Conservation (phyloP, 2,888 invertebrate species). For the Campaea margaritaria region DNA sequence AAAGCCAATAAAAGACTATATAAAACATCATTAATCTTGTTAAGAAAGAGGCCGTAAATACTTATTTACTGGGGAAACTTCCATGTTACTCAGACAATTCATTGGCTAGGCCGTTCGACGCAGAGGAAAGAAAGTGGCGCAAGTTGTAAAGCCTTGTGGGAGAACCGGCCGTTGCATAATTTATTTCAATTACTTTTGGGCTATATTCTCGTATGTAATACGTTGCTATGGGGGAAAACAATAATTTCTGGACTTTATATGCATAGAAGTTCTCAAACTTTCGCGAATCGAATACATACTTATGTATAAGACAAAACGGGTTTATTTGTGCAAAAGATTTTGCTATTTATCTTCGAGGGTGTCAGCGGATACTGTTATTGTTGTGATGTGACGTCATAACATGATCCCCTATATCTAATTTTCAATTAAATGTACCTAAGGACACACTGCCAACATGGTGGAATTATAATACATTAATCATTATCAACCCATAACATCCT, state of each 20-base stretch:
- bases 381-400: too few species aligned
- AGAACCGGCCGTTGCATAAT: slow-evolving; percentile 17
- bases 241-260: background rate
- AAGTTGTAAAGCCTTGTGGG: slow-evolving; percentile 17
- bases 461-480: too few species aligned
- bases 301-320: too few species aligned
- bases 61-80: slow-evolving; percentile 11
- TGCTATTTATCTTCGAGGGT: too few species aligned
- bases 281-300: background rate
- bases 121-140: slow-evolving; percentile 16
- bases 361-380: too few species aligned
- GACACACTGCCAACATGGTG: too few species aligned
- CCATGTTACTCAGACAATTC: slow-evolving; percentile 6
- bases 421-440: too few species aligned
- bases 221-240: background rate
- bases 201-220: slow-evolving; percentile 4
- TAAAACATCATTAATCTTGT: slow-evolving; percentile 17
- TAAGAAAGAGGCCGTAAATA: slow-evolving; percentile 19
- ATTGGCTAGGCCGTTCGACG: slow-evolving; percentile 8
- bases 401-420: too few species aligned
- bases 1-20: background rate
- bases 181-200: slow-evolving; percentile 29
- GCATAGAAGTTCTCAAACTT: background rate
- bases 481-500: too few species aligned
- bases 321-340: too few species aligned